Conservation (phyloP, 1,140 invertebrate species). For the Musca vetustissima region DNA sequence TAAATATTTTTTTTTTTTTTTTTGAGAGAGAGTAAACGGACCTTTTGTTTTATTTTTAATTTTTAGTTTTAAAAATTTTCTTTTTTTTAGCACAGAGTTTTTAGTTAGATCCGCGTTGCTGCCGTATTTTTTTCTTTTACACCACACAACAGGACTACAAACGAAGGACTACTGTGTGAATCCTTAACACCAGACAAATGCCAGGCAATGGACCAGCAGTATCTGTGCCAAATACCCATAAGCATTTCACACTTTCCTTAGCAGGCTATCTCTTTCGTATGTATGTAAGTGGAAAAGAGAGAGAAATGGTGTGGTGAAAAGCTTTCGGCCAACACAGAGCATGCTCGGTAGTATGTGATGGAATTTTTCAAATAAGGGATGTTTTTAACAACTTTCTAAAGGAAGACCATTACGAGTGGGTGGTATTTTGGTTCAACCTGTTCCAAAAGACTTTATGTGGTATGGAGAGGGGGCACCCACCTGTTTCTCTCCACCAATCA, state of each 20-base stretch:
- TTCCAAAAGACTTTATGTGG: no score
- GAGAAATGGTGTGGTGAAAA: constrained; percentile 41
- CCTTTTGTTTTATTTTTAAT: constrained; percentile 9
- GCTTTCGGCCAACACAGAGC: constrained; percentile 9
- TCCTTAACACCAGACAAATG: constrained; percentile 19
- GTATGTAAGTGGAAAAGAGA: neutral
- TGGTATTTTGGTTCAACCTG: neutral
- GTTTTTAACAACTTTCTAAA: neutral
- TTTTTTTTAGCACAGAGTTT: neutral
- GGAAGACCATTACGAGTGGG: neutral
- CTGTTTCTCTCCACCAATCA: constrained; percentile 5
- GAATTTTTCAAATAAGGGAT: constrained; percentile 25
- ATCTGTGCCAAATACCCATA: neutral
- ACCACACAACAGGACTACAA: constrained; percentile 53
- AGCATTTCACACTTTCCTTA: constrained; percentile 8
- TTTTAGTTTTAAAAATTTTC: neutral
- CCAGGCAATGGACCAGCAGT: constrained; percentile 25
- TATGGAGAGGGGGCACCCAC: neutral
- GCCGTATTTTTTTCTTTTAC: constrained; percentile 24
- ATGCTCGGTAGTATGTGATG: constrained; percentile 6
- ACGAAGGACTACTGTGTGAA: constrained; percentile 48
- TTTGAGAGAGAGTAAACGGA: neutral
- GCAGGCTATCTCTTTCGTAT: neutral
- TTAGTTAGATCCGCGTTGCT: constrained; percentile 14
- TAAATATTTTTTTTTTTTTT: no score